These are phyloP conservation scores for Cheirogaleus major DNA, from an alignment of 2,797 vertebrate species.

Conservation along the genomic window DNA sequence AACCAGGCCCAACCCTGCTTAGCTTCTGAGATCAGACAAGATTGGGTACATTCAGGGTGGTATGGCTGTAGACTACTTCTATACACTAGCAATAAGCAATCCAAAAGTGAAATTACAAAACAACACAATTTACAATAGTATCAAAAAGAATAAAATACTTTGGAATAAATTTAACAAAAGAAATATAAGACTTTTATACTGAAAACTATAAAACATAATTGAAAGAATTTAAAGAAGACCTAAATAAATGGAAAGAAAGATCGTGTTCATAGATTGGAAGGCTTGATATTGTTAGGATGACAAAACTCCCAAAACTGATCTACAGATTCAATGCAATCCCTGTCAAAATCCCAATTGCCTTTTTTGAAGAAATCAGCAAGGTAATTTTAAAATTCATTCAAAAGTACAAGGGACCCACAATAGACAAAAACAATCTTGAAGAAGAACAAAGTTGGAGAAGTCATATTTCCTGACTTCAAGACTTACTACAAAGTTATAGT, in stretches of 20 bases:
- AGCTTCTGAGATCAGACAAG: no score
- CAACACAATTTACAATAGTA: not conserved
- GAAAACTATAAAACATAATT: not conserved
- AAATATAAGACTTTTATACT: not conserved
- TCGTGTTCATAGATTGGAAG: not conserved
- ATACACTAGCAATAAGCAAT: not conserved
- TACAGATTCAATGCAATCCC: not conserved
- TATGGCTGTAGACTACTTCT: not conserved
- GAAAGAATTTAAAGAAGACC: constrained; percentile 14
- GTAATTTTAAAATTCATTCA: not conserved
- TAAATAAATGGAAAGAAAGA: constrained; percentile 4
- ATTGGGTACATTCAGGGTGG: no score
- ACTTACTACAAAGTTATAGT: not conserved
- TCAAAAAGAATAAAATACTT: constrained; percentile 16
- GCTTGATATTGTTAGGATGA: not conserved
- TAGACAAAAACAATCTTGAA: not conserved
- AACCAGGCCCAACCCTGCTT: no score
- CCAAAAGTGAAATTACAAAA: not conserved
- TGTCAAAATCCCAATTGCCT: not conserved
- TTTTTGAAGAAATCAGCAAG: not conserved
- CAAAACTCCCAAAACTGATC: not conserved
- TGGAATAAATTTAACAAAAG: not conserved
- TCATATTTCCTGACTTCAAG: not conserved
- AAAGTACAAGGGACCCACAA: not conserved
- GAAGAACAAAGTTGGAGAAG: not conserved